phyloP scores from a whole-genome alignment of 2,797 vertebrate genomes.

The Argya squamiceps region DNA sequence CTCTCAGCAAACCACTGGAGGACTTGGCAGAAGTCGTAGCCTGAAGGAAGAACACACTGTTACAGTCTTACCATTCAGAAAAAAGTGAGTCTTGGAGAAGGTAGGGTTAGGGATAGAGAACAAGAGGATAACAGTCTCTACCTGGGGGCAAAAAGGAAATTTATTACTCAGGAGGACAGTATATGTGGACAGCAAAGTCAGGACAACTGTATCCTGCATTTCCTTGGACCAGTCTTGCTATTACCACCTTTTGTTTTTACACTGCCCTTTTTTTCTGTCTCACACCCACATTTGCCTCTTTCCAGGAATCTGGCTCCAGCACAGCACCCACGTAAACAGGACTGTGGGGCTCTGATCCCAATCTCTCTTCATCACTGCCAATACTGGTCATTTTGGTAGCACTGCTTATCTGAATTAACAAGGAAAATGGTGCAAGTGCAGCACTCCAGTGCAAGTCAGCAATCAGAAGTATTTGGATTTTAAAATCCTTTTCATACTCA shows the following conservation, averaged over 20 bases:
- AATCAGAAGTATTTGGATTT: not conserved
- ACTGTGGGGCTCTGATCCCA: not conserved
- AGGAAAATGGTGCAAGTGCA: not conserved
- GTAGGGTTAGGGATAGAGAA: not conserved
- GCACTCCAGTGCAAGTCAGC: not conserved
- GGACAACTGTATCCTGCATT: not conserved
- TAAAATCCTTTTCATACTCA: not conserved
- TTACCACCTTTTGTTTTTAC: not conserved
- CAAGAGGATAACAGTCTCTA: not conserved
- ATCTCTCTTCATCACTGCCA: not conserved
- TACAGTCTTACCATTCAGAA: not conserved
- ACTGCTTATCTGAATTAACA: not conserved
- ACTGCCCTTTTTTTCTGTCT: not conserved
- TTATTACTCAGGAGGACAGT: not conserved
- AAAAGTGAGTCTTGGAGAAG: not conserved
- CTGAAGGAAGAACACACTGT: constrained; percentile 67
- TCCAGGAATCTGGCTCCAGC: not conserved
- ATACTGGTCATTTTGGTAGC: not conserved
- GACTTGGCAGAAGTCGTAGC: constrained; percentile 94
- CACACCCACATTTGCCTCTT: not conserved
- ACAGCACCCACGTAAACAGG: not conserved
- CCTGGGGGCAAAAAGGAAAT: not conserved
- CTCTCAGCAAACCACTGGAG: constrained; percentile 96
- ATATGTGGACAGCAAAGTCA: not conserved
- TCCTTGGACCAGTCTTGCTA: not conserved